Base-by-base conservation (phyloP, 2,113 vertebrate species). In the Edolisoma coerulescens region DNA sequence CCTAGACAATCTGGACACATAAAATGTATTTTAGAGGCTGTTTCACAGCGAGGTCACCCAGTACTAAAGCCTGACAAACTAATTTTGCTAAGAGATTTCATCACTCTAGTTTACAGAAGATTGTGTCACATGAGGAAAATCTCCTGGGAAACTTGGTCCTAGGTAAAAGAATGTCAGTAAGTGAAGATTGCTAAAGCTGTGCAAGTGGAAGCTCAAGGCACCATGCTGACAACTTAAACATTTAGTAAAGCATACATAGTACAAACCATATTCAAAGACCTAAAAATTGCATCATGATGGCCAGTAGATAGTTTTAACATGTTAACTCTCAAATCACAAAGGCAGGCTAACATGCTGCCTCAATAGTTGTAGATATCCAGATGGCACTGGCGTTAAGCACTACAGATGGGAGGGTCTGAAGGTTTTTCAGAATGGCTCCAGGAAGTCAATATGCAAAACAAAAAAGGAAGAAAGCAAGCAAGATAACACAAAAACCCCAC, bases 181-280 rank as follows among this genome's bases (percentile, higher is more conserved):
- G 92, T 93, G 87, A 94, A 88, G 50, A 76, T 56, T 64, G 84
- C 83, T 91, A 87, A 96, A 95, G 95, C 89, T 69, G 70, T 56
- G 87, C 53, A 59, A 79, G 74, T 57, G 89, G 91, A 93, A 93
- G 91, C 84, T 89, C 56, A 82, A 89, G 86, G 80, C 69, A 94
- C 87, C 86, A 71, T 0, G 3, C 76, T 89, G 89, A 61, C 44
- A 91, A 61, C 65, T 67, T 33, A 87, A 95, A 96, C 87, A 76
- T 45, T 41, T 80, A 69, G 65, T 44, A 67, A 93, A 83, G 49
- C n/a, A 83, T 27, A 63, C 8, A 1, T 71, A 20, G 57, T 90
- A 81, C 37, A 95, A 89, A 45, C 16, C 77, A n/a, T 49, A 60
- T 68, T 64, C 87, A 74, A 90, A 63, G 39, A 64, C 41, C 32